Conservation (phyloP, 2,888 invertebrate genomes). For the Clanis bilineata region DNA sequence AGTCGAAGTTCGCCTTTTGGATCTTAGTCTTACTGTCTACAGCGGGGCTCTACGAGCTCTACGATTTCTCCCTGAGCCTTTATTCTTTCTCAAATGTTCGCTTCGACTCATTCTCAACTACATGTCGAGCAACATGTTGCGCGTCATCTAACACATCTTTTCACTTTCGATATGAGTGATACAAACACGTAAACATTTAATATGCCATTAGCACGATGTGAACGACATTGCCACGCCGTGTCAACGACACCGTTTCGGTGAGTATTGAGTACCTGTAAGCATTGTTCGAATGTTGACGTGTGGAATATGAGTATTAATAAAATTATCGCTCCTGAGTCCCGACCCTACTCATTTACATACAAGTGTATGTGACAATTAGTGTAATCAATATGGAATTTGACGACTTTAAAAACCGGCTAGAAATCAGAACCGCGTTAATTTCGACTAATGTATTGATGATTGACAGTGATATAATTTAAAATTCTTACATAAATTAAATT, state of each 20-base stretch:
- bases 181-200: slow-evolving; percentile 21
- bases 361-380: too few relatives aligned
- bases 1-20: too few relatives aligned
- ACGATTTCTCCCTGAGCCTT: too few relatives aligned
- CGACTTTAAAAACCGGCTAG: too few relatives aligned
- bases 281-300: background rate
- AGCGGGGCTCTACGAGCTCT: too few relatives aligned
- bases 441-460: too few relatives aligned
- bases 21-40: too few relatives aligned
- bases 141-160: slow-evolving; percentile 5
- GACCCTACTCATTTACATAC: background rate
- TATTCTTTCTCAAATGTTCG: background rate
- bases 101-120: background rate
- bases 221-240: slow-evolving; percentile 34
- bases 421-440: too few relatives aligned
- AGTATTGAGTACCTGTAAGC: slow-evolving; percentile 37
- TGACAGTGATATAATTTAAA: too few relatives aligned
- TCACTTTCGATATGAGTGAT: slow-evolving; percentile 34
- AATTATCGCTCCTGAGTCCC: background rate
- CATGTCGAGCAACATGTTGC: background rate
- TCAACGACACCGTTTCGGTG: slow-evolving; percentile 43
- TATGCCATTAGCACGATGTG: slow-evolving; percentile 34
- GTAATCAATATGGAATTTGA: too few relatives aligned
- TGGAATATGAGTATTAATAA: background rate
- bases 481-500: too few relatives aligned